A percentile compares a stretch with the other conserved stretches of the same genome.
These are phyloP conservation scores for Gisinianus flammeolus DNA, from an alignment of 2,888 invertebrate species.

Conservation along the genomic window DNA sequence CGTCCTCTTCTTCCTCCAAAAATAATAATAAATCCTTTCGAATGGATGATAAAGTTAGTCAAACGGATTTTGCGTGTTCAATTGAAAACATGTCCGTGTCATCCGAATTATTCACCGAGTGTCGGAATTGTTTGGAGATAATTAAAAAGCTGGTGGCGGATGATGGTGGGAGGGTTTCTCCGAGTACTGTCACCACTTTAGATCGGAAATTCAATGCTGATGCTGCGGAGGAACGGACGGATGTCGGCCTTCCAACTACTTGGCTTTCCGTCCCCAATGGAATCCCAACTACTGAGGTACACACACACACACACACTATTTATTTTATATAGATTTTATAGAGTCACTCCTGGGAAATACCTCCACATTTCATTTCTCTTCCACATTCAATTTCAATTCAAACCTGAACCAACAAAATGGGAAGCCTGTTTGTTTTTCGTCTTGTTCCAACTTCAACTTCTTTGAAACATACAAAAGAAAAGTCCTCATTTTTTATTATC, in stretches of 20 bases:
- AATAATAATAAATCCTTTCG: conserved; percentile 12
- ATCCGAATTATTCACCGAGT: conserved; percentile 56
- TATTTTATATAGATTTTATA: conserved; percentile 3
- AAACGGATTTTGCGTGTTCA: conserved; percentile 55
- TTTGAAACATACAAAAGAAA: too few species aligned
- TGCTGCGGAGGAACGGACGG: conserved; percentile 33
- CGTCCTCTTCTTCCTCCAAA: conserved; percentile 34
- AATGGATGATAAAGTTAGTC: conserved; percentile 58
- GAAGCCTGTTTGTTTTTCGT: too few species aligned
- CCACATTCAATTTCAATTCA: too few species aligned
- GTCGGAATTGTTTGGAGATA: conserved; percentile 57
- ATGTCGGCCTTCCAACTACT: conserved; percentile 49
- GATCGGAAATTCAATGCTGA: conserved; percentile 17
- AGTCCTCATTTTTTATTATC: too few species aligned
- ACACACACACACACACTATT: too few species aligned
- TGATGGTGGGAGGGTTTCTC: conserved; percentile 11
- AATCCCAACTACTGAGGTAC: conserved; percentile 55
- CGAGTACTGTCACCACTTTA: conserved; percentile 31
- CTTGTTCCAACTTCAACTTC: background rate
- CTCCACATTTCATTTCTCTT: background rate
- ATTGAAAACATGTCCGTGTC: conserved; percentile 55
- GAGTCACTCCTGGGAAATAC: background rate
- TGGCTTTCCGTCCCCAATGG: conserved; percentile 57
- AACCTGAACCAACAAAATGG: too few species aligned
- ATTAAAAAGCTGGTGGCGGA: conserved; percentile 55